Evolutionary conservation across 2,797 vertebrate genomes (phyloP), one percentile per base, ranked within the genome.

Genomic region (Pelochelys cantorii): DNA sequence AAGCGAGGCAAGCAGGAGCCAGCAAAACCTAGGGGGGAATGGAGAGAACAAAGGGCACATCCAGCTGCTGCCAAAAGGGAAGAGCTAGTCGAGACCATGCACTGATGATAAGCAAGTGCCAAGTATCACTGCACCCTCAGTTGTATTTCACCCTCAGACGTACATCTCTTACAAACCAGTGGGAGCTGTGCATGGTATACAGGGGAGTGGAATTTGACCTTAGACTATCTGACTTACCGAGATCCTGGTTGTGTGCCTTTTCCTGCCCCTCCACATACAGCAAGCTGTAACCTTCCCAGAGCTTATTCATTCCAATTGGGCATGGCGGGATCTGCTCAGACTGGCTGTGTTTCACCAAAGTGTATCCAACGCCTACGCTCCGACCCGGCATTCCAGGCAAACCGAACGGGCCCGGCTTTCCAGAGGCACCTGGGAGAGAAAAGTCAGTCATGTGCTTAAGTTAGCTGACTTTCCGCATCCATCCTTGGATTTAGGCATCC

Each of bases 201-300:
- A 29, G 25, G 7, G 55, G 87, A 85, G 0, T 1, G 3, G 4
- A 83, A 81, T 92, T 81, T 65, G 60, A 15, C 62, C 79, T 2
- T 68, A 90, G 77, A 60, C 34, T 15, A 1, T 1, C 2, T 52
- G 60, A 93, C 98, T 95, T 97, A 99, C 99, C 99, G 0, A 99
- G 98, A 88, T 99, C 99, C 97, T 99, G 99, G 98, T 99, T 99
- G 98, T 99, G 99, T 2, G 99, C 98, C 96, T 99, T 99, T 92
- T 99, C 99, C 97, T 99, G 99, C 3, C 99, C 99, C 95, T 99
- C 99, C 96, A 99, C 98, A 0, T 97, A 97, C 37, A 97, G 3
- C 86, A 99, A 96, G 81, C 99, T 99, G 98, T 99, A 99, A 11
- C 99, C 99, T 0, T 99, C 99, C 99, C 99, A 99, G 65, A 99